Conservation (phyloP, 1,140 invertebrate genomes). For the Pentalonia nigronervosa region DNA sequence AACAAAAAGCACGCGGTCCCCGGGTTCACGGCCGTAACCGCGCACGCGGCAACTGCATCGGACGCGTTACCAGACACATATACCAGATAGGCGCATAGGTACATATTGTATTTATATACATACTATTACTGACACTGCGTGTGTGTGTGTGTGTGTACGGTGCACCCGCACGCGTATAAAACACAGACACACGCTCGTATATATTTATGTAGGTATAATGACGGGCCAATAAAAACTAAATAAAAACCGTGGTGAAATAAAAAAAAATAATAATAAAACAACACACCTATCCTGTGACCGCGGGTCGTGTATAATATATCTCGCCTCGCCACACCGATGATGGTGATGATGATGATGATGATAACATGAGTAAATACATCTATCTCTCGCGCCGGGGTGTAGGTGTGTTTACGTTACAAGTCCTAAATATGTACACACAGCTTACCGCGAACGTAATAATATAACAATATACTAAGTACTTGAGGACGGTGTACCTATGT, state of each 20-base stretch:
- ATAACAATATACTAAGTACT: neutral
- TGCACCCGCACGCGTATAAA: neutral
- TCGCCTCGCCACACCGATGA: neutral
- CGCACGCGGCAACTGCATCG: neutral
- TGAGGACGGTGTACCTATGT: neutral
- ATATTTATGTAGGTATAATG: neutral
- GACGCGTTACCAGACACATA: neutral
- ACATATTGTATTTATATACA: no score
- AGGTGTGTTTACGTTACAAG: neutral
- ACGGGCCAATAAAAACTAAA: neutral
- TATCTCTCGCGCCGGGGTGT: neutral
- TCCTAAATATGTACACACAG: neutral
- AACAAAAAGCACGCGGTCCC: slow-evolving; percentile 10
- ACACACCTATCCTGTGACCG: neutral
- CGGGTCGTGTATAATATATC: neutral
- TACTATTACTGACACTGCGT: neutral
- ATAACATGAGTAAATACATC: neutral
- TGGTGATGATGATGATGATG: neutral
- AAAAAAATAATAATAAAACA: slow-evolving; percentile 9
- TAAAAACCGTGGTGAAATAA: slow-evolving; percentile 6
- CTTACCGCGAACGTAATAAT: neutral
- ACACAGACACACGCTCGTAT: neutral
- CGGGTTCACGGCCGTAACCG: neutral
- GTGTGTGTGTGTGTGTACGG: neutral
- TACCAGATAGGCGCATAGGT: neutral